phyloP scores from a whole-genome alignment of 2,888 invertebrate genomes.

The Lobophora halterata region DNA sequence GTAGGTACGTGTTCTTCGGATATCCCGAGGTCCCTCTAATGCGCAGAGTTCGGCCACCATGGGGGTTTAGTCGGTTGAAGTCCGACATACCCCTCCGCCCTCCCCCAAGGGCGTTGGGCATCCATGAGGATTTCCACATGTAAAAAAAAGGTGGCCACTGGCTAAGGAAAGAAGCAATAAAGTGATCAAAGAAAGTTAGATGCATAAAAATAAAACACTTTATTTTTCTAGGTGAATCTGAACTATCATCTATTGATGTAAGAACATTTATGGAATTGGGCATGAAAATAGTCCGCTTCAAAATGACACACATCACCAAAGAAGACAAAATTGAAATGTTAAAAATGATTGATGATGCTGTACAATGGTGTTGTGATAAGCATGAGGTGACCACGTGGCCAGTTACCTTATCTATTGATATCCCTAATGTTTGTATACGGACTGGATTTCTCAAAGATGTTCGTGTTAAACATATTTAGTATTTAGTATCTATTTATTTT shows the following conservation, averaged over 20 bases:
- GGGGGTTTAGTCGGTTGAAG: too few relatives aligned
- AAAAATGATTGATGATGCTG: conserved; percentile 31
- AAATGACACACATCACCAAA: conserved; percentile 38
- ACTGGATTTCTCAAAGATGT: conserved; percentile 41
- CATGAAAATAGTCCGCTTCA: conserved; percentile 40
- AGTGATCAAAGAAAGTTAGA: too few relatives aligned
- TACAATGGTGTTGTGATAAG: conserved; percentile 42
- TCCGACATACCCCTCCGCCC: too few relatives aligned
- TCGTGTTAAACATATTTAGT: too few relatives aligned
- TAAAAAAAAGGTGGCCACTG: too few relatives aligned
- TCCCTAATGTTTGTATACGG: conserved; percentile 48
- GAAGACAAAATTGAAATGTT: conserved; percentile 34
- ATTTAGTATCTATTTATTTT: too few relatives aligned
- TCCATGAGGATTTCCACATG: too few relatives aligned
- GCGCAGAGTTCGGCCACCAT: too few relatives aligned
- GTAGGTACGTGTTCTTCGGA: too few relatives aligned
- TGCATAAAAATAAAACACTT: not conserved
- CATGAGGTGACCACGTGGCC: conserved; percentile 46
- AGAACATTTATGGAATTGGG: conserved; percentile 44
- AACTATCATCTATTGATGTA: conserved; percentile 40
- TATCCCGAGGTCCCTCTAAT: too few relatives aligned
- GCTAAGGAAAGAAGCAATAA: too few relatives aligned
- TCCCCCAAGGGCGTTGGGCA: too few relatives aligned
- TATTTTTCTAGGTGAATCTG: conserved; percentile 31
- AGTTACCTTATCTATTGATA: conserved; percentile 44